These are phyloP conservation scores for Pogonus chalceus DNA, from an alignment of 1,140 invertebrate genomes.

Conservation along the genomic window DNA sequence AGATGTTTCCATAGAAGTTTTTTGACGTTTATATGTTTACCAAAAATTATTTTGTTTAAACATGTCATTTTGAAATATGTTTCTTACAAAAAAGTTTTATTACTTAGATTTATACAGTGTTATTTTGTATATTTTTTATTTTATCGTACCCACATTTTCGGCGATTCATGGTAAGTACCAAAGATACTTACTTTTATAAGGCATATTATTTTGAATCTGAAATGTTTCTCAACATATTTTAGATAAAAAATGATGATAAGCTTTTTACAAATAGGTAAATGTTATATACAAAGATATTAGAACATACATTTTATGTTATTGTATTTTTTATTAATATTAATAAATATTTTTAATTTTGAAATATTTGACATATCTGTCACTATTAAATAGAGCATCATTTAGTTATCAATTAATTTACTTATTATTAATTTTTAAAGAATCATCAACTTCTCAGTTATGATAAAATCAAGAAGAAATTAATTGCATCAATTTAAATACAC, in stretches of 20 bases:
- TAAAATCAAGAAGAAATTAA: too few species aligned
- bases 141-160: background rate
- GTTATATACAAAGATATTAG: background rate
- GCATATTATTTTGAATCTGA: background rate
- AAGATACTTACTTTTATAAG: background rate
- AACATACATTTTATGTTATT: background rate
- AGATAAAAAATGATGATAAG: background rate
- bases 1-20: background rate
- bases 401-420: background rate
- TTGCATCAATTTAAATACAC: too few species aligned
- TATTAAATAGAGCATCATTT: background rate
- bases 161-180: background rate
- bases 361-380: background rate
- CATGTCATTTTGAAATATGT: background rate
- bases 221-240: background rate
- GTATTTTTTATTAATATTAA: background rate
- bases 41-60: background rate
- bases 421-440: too few species aligned
- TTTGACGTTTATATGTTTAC: background rate
- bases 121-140: background rate
- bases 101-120: background rate
- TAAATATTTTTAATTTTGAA: background rate
- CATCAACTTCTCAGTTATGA: too few species aligned
- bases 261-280: background rate
- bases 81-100: background rate